Evolutionary conservation across 2,888 invertebrate species (phyloP), one percentile per base, ranked within the genome.

Genomic region (Mylabris sibirica): DNA sequence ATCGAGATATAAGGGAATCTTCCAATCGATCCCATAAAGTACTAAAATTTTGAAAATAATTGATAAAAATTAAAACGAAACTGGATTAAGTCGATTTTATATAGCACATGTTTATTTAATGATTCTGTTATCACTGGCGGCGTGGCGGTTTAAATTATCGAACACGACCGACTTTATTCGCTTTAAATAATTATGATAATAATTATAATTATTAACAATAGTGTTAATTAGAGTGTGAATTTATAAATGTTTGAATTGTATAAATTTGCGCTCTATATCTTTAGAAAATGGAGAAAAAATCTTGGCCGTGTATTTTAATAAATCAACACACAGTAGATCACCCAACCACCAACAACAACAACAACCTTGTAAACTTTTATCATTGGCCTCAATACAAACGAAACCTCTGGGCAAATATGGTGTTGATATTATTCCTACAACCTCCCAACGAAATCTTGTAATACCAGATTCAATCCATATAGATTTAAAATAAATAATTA

Each of bases 321-420:
- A 14, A 44, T 14, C 5, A 44, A 44, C n/a, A 44, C n/a, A 44
- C 30, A 44, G n/a, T n/a, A 44, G 14, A n/a, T 59, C 60, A 17
- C 20, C 34, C 34, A 60, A 34, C 38, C 14, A 71, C 66, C 75
- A 77, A 78, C 79, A n/a, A n/a, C n/a, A n/a, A n/a, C n/a, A n/a
- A n/a, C n/a, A n/a, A n/a, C 81, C 80, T 30, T 81, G 80, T 76
- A 75, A 71, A 76, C 68, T 75, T 30, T 53, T 82, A 81, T 80
- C 83, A 82, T 82, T 82, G 82, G 81, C 82, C 83, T 79, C 80
- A 83, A 81, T 83, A 79, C 80, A 78, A 63, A 38, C 77, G 75
- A 76, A 79, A 77, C 77, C 75, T 71, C 72, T 73, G 76, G 72
- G 75, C 78, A 72, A 74, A 78, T 78, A 79, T 72, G 79, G 77